Evolutionary conservation across 2,888 invertebrate genomes (phyloP), one percentile per base, ranked within the genome.

Genomic region (Drosophila barbarae): DNA sequence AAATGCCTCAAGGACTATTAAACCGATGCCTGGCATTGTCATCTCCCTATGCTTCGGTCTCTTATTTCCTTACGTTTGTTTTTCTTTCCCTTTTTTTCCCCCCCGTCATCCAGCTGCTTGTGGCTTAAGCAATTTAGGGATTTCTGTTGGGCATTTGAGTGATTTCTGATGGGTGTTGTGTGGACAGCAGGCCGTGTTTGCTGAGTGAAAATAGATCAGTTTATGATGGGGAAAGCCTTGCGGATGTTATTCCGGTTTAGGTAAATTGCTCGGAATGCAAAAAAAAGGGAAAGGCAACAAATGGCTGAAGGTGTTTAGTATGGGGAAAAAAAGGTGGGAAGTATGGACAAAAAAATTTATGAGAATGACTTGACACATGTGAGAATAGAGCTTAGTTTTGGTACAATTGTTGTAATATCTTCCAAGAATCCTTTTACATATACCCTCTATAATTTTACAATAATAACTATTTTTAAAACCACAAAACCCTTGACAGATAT

Each of bases 1-100:
- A 69, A 60, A 72, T 59, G 75, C 72, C 74, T 76, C 49, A 59
- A 71, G 80, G 36, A 54, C 18, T 56, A 49, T 47, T 50, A 51
- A 47, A 46, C 32, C 60, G 49, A 58, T 41, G 52, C 57, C 65
- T 66, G 70, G 46, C 46, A 63, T 66, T 70, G 71, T 66, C 71
- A 70, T 66, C 55, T 36, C 47, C 36, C 55, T 59, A 49, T 49
- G 35, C 32, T 41, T 9, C n/a, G 41, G 13, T 51, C 55, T 57
- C 50, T 46, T 66, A 44, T 55, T 69, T 63, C 21, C 30, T n/a
- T 32, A 34, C 32, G 56, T 56, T 63, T 56, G 50, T 64, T 58
- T 54, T 54, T 34, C 32, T 30, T 28, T 18, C 35, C 30, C 8
- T 35, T 30, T n/a, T 15, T 35, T 9, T 12, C 12, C 10, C 38